These are phyloP conservation scores for Parascotia fuliginaria DNA, from an alignment of 2,888 invertebrate species.

Conservation along the genomic window DNA sequence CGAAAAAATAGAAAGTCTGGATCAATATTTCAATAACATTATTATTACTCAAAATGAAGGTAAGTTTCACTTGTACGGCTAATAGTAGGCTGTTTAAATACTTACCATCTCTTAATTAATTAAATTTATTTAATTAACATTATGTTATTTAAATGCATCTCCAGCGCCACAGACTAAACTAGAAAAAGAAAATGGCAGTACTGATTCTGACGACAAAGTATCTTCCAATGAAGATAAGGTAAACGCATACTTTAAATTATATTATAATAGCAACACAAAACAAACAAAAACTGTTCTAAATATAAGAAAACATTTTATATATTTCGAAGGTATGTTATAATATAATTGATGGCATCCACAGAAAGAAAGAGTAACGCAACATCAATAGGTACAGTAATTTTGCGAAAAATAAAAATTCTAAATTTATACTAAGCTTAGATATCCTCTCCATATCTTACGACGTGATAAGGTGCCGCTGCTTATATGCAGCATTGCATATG, in stretches of 20 bases:
- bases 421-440: too few relatives aligned
- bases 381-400: too few relatives aligned
- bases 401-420: too few relatives aligned
- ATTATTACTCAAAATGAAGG: slow-evolving; percentile 36
- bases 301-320: too few relatives aligned
- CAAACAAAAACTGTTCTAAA: too few relatives aligned
- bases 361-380: too few relatives aligned
- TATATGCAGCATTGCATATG: too few relatives aligned
- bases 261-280: not conserved
- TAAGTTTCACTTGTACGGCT: slow-evolving; percentile 37
- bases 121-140: not conserved
- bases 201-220: not conserved
- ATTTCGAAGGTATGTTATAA: too few relatives aligned
- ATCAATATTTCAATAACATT: slow-evolving; percentile 61
- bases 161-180: not conserved
- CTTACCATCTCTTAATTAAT: not conserved
- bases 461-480: too few relatives aligned
- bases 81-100: too few relatives aligned
- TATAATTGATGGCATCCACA: too few relatives aligned
- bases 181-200: not conserved
- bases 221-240: not conserved
- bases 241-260: not conserved
- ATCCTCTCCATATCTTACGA: too few relatives aligned
- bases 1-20: slow-evolving; percentile 50
- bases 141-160: not conserved